Base-by-base conservation (phyloP, 2,797 vertebrate genomes). In the Sternotherus odoratus region DNA sequence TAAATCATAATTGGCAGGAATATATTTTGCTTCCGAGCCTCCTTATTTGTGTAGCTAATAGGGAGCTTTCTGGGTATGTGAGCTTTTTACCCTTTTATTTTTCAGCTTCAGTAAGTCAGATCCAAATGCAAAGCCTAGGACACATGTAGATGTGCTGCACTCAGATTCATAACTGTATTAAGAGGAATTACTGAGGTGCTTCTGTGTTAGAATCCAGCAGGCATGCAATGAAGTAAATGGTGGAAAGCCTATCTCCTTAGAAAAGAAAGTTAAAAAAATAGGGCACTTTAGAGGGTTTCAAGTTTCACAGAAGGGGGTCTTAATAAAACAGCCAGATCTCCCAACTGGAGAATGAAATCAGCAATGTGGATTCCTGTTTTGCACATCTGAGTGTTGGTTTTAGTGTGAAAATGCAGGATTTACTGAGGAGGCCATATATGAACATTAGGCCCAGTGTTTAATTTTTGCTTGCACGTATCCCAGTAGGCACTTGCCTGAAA, bases 241-340 rank as follows among this genome's bases (percentile, higher is more conserved):
- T 82, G 82, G 63, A 91, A 89, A 86, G 66, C 50, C n/a, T 81
- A 33, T 50, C 77, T 78, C 56, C 78, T 92, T 97, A 80, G 93
- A 57, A 88, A 89, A 96, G 46, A 23, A 15, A 4, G 26, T 69
- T 92, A 33, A 69, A 69, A 83, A 54, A 63, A 43, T 4, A 36
- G 10, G 19, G 2, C 7, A 91, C 12, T 72, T 75, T 75, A 43
- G 66, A 15, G 8, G 33, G 43, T 57, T 72, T 0, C 7, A 21
- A 33, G 91, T 94, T 94, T 94, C 90, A 92, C 90, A 96, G 84
- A 92, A 94, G 92, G 51, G 28, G 83, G 50, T 8, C 86, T 93
- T 84, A 57, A 86, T 72, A 86, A 87, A 84, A 79, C 93, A 5
- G n/a, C 51, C n/a, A 39, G 24, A 26, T 74, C 93, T 83, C 48